phyloP scores from a whole-genome alignment of 1,140 invertebrate genomes.

The Drosophila ananassae region DNA sequence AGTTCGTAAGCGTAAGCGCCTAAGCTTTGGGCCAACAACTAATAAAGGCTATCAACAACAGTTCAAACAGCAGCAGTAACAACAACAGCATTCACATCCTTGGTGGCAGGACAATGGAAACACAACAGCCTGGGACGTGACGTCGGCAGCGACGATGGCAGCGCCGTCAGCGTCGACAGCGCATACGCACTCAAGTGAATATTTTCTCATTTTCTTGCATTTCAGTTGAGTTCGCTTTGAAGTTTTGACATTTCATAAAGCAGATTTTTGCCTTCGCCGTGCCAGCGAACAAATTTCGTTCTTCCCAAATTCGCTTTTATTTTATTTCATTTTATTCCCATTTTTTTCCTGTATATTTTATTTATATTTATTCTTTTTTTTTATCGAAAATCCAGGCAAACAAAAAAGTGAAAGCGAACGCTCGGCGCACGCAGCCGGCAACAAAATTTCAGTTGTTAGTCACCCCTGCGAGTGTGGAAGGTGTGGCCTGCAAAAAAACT shows the following conservation, averaged over 20 bases:
- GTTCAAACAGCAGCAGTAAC: conserved; percentile 68
- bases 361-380: conserved; percentile 43
- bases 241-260: conserved; percentile 83
- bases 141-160: background rate
- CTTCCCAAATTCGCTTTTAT: conserved; percentile 35
- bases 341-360: conserved; percentile 14
- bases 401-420: conserved; percentile 81
- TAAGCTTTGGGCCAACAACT: conserved; percentile 78
- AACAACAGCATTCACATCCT: conserved; percentile 27
- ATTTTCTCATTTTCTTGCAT: conserved; percentile 83
- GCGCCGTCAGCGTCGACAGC: conserved; percentile 17
- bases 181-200: conserved; percentile 80
- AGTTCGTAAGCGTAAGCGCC: conserved; percentile 73
- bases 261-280: conserved; percentile 51
- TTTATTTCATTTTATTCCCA: conserved; percentile 38
- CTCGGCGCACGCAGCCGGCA: conserved; percentile 38
- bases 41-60: conserved; percentile 82
- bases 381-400: conserved; percentile 78
- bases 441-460: conserved; percentile 63
- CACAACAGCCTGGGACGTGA: conserved; percentile 11
- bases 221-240: conserved; percentile 80
- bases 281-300: conserved; percentile 39
- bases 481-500: conserved; percentile 69
- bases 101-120: conserved; percentile 30
- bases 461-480: conserved; percentile 77